phyloP scores from a whole-genome alignment of 2,797 vertebrate genomes.

The Takifugu rubripes region DNA sequence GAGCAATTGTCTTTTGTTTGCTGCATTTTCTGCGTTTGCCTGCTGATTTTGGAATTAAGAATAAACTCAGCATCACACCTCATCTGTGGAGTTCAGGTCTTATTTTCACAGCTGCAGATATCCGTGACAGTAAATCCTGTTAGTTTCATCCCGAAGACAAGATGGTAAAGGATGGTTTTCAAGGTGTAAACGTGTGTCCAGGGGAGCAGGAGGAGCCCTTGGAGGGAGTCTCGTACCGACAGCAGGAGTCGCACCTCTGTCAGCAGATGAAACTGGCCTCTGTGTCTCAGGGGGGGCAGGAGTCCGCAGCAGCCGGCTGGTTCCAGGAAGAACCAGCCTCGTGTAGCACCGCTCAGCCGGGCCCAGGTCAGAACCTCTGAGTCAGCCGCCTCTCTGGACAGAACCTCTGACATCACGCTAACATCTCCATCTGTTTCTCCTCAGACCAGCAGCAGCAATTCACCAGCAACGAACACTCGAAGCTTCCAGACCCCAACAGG shows the following conservation, averaged over 20 bases:
- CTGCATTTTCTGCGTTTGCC: no score
- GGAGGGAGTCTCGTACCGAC: constrained; percentile 80
- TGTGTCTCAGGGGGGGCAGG: constrained; percentile 63
- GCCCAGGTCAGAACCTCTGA: constrained; percentile 74
- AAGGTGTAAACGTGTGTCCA: constrained; percentile 25
- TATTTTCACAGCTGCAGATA: no score
- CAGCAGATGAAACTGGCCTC: constrained; percentile 86
- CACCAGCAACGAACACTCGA: constrained; percentile 72
- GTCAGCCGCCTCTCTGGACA: not conserved
- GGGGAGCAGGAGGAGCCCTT: constrained; percentile 79
- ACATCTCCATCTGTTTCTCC: not conserved
- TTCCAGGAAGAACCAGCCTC: constrained; percentile 75
- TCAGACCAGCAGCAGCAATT: constrained; percentile 73
- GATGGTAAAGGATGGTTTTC: no score
- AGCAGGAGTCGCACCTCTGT: constrained; percentile 83
- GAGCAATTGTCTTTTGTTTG: no score
- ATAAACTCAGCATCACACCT: no score
- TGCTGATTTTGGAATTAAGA: no score
- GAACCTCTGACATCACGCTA: not conserved
- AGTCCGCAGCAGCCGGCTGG: constrained; percentile 56
- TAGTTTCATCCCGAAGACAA: no score
- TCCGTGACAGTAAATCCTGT: no score
- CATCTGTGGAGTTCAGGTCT: no score
- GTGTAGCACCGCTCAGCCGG: constrained; percentile 72
- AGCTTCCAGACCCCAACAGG: constrained; percentile 80